A percentile compares a stretch with the other conserved stretches of the same genome.
Conservation (phyloP, 2,797 vertebrate genomes). For the Natrix natrix region DNA sequence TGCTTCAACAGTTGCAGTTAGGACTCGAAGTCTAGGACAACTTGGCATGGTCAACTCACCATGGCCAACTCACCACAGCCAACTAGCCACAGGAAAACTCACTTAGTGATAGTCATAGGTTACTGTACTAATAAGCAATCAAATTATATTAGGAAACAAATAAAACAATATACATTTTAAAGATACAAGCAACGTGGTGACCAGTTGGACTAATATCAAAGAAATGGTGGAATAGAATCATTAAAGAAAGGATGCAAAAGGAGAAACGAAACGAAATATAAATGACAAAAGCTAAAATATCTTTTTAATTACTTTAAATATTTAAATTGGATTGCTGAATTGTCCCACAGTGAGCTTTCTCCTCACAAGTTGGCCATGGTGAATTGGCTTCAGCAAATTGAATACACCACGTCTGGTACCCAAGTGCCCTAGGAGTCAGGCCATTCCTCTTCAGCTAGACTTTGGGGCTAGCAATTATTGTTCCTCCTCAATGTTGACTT, state of each 20-base stretch:
- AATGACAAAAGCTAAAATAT: background rate
- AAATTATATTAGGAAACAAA: too few relatives aligned
- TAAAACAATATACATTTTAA: too few relatives aligned
- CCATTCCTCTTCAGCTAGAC: background rate
- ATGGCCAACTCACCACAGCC: background rate
- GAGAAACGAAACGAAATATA: too few relatives aligned
- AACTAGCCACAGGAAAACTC: background rate
- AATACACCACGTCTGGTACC: background rate
- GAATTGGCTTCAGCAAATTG: too few relatives aligned
- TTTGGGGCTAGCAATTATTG: background rate
- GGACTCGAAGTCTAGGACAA: background rate
- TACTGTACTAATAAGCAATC: too few relatives aligned
- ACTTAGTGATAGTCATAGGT: too few relatives aligned
- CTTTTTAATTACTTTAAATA: background rate
- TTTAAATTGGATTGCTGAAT: background rate
- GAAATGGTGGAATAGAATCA: background rate
- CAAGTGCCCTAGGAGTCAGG: background rate
- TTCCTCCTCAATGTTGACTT: background rate
- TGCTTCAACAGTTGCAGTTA: background rate
- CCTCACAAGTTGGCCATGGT: background rate
- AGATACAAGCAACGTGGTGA: too few relatives aligned
- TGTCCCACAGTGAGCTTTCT: background rate
- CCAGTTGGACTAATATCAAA: too few relatives aligned
- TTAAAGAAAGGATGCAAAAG: background rate
- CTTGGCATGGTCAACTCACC: background rate